phyloP scores from a whole-genome alignment of 1,140 invertebrate genomes.

The Caenorhabditis remanei region DNA sequence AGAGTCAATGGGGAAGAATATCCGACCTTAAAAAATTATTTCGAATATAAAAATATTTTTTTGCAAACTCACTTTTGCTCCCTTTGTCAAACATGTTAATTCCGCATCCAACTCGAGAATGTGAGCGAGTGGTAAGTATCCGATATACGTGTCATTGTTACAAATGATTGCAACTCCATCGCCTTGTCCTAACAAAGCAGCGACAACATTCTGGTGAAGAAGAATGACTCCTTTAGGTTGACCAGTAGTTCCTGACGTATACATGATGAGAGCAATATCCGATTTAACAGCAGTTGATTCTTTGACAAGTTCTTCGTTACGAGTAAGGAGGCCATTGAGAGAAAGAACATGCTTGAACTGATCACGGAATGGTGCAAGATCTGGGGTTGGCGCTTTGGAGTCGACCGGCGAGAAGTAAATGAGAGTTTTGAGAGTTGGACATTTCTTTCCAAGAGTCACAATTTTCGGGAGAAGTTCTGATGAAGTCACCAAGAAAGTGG shows the following conservation, averaged over 20 bases:
- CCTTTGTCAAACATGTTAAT: constrained; percentile 55
- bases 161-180: constrained; percentile 61
- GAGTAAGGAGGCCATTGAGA: constrained; percentile 26
- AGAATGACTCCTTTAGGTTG: constrained; percentile 75
- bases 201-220: constrained; percentile 78
- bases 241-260: constrained; percentile 58
- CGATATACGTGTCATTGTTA: constrained; percentile 61
- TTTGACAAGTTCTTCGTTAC: constrained; percentile 3
- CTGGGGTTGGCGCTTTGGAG: constrained; percentile 24
- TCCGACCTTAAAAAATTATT: constrained; percentile 11
- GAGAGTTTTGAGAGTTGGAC: constrained; percentile 57
- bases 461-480: constrained; percentile 60
- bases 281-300: constrained; percentile 47
- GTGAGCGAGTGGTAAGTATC: constrained; percentile 63
- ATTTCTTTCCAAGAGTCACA: constrained; percentile 59
- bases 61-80: constrained; percentile 21
- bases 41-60: background rate
- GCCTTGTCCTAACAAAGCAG: constrained; percentile 51
- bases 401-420: constrained; percentile 62
- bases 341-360: constrained; percentile 63
- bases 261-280: constrained; percentile 59
- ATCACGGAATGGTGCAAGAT: constrained; percentile 11
- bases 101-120: constrained; percentile 64
- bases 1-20: constrained; percentile 64
- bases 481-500: constrained; percentile 62